These are phyloP conservation scores for Acanthochromis polyacanthus DNA, from an alignment of 2,113 vertebrate species.

Conservation along the genomic window DNA sequence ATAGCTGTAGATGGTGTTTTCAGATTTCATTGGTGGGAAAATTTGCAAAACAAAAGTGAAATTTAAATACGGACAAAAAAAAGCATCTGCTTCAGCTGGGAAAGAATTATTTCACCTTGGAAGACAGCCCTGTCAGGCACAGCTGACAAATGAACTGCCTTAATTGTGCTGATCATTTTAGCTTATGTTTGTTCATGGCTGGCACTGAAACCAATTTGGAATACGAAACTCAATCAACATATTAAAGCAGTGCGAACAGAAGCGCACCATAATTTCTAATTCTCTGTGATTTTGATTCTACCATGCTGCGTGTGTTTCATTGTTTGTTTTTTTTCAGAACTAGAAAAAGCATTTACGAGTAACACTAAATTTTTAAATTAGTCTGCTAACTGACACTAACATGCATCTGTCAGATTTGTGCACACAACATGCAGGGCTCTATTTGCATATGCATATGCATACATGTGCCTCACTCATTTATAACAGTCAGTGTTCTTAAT, in stretches of 20 bases:
- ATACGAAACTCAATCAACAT: conserved; percentile 46
- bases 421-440: neutral
- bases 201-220: conserved; percentile 54
- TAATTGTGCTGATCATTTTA: conserved; percentile 69
- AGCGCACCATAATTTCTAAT: conserved; percentile 31
- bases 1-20: neutral
- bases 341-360: neutral
- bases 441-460: neutral
- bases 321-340: conserved; percentile 4
- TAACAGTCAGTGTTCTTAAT: too few species aligned
- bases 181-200: conserved; percentile 53
- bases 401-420: neutral
- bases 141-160: conserved; percentile 63
- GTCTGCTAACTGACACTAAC: neutral
- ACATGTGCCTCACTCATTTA: too few species aligned
- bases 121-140: conserved; percentile 35
- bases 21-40: neutral
- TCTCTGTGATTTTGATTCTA: conserved; percentile 21
- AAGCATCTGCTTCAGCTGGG: conserved; percentile 26
- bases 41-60: neutral
- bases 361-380: conserved; percentile 1
- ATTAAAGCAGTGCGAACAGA: conserved; percentile 26
- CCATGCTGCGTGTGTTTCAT: neutral
- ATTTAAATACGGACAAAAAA: neutral
- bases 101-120: conserved; percentile 43